Conservation (phyloP, 2,113 vertebrate species). For the Oreotragus oreotragus region DNA sequence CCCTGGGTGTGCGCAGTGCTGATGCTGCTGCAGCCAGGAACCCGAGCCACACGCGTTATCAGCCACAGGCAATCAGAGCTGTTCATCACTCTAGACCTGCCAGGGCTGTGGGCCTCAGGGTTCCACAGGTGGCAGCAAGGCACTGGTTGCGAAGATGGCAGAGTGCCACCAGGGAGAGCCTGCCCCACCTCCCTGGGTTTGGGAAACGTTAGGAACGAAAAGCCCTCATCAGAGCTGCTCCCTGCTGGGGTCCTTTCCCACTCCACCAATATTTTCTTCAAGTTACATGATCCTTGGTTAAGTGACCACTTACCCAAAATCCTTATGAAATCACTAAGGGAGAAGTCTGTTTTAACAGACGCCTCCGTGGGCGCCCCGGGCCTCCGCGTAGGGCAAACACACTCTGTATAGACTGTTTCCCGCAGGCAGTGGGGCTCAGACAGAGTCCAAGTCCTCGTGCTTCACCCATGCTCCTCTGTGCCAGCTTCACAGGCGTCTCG, state of each 20-base stretch:
- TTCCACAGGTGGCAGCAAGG: neutral
- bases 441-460: no score
- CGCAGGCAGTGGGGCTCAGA: neutral
- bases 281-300: neutral
- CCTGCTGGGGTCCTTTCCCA: neutral
- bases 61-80: neutral
- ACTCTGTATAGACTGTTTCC: neutral
- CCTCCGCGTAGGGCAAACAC: fast-evolving
- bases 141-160: neutral
- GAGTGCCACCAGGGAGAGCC: neutral
- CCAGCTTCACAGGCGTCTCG: neutral
- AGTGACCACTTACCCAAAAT: neutral
- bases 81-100: neutral
- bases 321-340: neutral
- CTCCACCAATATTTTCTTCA: neutral
- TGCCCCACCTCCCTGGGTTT: no score
- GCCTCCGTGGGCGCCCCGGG: neutral
- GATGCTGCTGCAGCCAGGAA: neutral
- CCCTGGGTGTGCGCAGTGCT: fast-evolving
- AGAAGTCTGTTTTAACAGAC: no score
- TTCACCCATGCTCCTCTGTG: neutral
- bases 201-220: neutral
- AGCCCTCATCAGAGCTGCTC: neutral
- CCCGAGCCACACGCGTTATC: fast-evolving
- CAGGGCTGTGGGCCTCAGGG: neutral